Evolutionary conservation across 2,113 vertebrate species (phyloP), one percentile per base, ranked within the genome.

Genomic region (Mirounga angustirostris): DNA sequence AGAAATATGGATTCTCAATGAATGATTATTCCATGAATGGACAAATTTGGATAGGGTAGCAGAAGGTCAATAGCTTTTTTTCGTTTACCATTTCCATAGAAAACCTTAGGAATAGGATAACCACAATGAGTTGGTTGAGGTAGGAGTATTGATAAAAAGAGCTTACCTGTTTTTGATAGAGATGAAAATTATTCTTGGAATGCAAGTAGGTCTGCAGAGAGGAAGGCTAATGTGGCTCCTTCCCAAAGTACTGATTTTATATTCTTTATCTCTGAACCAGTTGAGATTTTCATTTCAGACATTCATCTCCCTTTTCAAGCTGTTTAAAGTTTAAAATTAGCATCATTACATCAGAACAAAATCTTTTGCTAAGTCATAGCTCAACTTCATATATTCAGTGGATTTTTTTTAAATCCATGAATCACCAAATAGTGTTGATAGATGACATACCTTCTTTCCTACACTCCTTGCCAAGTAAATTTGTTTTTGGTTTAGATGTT

Each of bases 321-420:
- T 76, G 90, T 67, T 91, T 56, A 26, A 95, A 73, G 10, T 91
- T 98, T 95, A 91, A 98, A 97, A 89, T 94, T 94, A 95, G 52
- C 74, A 78, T 86, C 65, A 85, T 58, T 46, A 74, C 58, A 58
- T 95, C 84, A 92, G 73, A 92, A 81, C 58, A 78, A 56, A 52
- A 28, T 81, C 63, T 78, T 84, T 76, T 3, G 30, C 93, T 80
- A 76, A 95, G 93, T 78, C 59, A 81, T 33, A 33, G 65, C 43
- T 95, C 67, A 82, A 46, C n/a, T 43, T 86, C 76, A 78, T 80
- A 73, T 84, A 50, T 92, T 95, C 95, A 61, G 36, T 30, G 33
- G 15, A 52, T 96, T 33, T 94, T 81, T 92, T 96, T 95, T 96
- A 18, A 78, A 92, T 67, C 59, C 36, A 54, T 76, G 84, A 92